These are phyloP conservation scores for Gymnosoma rotundatum DNA, from an alignment of 2,888 invertebrate species.

Conservation along the genomic window DNA sequence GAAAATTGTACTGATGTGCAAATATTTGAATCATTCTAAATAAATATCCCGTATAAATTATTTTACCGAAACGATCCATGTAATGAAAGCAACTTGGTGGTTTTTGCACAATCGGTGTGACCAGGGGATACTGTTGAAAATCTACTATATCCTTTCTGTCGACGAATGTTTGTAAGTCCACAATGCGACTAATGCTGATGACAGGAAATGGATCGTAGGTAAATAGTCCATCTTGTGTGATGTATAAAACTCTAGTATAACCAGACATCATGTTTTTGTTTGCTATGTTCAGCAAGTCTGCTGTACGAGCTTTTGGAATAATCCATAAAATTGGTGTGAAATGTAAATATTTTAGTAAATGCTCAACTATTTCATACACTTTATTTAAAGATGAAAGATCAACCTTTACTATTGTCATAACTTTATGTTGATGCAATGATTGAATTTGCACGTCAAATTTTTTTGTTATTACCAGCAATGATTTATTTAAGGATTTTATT, in stretches of 20 bases:
- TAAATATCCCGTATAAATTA: slow-evolving; percentile 40
- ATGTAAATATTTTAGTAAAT: neutral
- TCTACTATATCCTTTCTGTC: neutral
- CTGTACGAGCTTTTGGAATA: neutral
- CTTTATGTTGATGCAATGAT: neutral
- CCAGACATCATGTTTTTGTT: too few species aligned
- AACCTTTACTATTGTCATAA: slow-evolving; percentile 21
- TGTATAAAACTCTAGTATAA: slow-evolving; percentile 19
- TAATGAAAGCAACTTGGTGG: slow-evolving; percentile 21
- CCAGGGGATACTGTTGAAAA: slow-evolving; percentile 26
- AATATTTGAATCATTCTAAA: slow-evolving; percentile 27
- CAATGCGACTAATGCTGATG: slow-evolving; percentile 10
- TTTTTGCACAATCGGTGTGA: neutral
- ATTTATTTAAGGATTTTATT: neutral
- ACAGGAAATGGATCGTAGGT: slow-evolving; percentile 11
- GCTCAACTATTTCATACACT: neutral
- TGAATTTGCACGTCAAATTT: neutral
- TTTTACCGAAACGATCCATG: neutral
- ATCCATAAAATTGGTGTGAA: slow-evolving; percentile 33
- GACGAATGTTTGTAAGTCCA: neutral
- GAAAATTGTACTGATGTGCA: slow-evolving; percentile 24
- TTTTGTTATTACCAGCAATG: slow-evolving; percentile 18
- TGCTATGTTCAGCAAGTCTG: slow-evolving; percentile 14
- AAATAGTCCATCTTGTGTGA: neutral
- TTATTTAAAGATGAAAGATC: neutral